These are phyloP conservation scores for Corythaeola cristata DNA, from an alignment of 2,113 vertebrate genomes.

Conservation along the genomic window DNA sequence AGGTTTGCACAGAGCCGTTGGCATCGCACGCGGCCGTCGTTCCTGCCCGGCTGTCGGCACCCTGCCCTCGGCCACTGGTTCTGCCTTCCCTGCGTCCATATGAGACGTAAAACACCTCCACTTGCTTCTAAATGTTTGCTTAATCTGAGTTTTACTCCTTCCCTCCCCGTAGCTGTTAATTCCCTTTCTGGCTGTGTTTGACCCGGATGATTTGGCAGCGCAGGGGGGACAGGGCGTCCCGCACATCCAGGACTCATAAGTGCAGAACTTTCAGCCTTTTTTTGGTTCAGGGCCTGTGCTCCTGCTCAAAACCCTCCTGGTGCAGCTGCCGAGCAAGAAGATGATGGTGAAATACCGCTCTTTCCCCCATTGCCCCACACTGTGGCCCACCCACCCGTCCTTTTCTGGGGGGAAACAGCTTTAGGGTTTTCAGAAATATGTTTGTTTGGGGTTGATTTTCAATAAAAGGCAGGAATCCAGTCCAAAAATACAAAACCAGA, in stretches of 20 bases:
- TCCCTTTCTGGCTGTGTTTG: background rate
- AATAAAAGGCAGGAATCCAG: background rate
- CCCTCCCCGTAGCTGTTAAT: background rate
- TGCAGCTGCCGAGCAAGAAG: background rate
- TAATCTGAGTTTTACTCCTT: background rate
- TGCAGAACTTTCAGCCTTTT: background rate
- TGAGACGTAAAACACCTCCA: background rate
- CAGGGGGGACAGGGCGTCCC: background rate
- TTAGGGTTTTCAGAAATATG: background rate
- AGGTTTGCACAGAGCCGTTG: background rate
- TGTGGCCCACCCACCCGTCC: background rate
- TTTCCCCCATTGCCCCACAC: no score
- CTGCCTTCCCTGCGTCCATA: background rate
- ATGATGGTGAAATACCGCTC: background rate
- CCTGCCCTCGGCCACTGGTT: rapidly evolving
- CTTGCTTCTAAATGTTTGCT: background rate
- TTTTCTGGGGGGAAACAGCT: background rate
- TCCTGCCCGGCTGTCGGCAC: background rate
- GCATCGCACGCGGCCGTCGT: no score
- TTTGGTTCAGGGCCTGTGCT: background rate
- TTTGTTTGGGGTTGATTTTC: background rate
- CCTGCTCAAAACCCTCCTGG: background rate
- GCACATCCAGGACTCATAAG: no score
- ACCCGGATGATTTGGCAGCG: background rate
- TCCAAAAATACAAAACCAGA: background rate